phyloP scores from a whole-genome alignment of 1,140 invertebrate genomes.

The Bombus picipes region DNA sequence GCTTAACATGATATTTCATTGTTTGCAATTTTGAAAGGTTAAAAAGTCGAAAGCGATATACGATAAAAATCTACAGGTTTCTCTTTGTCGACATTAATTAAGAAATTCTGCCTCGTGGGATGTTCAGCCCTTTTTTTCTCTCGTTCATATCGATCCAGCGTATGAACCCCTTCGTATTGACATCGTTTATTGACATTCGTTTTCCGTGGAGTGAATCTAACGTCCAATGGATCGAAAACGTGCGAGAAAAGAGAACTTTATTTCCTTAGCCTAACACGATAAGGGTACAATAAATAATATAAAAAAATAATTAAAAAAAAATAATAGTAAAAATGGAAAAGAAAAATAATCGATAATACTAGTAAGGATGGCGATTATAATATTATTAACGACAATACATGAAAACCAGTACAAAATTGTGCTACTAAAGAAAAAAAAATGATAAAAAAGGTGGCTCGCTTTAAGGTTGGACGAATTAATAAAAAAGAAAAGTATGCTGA shows the following conservation, averaged over 20 bases:
- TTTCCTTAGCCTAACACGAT: constrained; percentile 35
- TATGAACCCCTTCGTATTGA: constrained; percentile 53
- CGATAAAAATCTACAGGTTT: constrained; percentile 15
- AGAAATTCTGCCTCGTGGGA: background rate
- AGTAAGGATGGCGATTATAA: constrained; percentile 24
- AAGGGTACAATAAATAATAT: constrained; percentile 48
- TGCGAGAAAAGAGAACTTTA: background rate
- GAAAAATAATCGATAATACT: constrained; percentile 20
- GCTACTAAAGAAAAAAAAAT: background rate
- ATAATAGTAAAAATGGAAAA: background rate
- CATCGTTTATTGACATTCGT: constrained; percentile 48
- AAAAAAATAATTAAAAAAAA: no score
- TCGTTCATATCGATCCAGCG: constrained; percentile 66
- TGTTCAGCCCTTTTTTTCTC: no score
- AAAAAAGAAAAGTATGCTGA: background rate
- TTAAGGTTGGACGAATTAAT: background rate
- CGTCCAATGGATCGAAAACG: constrained; percentile 44
- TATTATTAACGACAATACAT: constrained; percentile 19
- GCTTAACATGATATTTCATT: no score
- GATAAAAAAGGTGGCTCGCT: background rate
- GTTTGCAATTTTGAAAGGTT: background rate
- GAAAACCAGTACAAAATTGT: constrained; percentile 5
- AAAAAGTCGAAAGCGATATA: background rate
- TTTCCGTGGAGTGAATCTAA: constrained; percentile 39
- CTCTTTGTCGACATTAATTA: background rate